These are phyloP conservation scores for Scortum barcoo DNA, from an alignment of 2,113 vertebrate species.

Conservation along the genomic window DNA sequence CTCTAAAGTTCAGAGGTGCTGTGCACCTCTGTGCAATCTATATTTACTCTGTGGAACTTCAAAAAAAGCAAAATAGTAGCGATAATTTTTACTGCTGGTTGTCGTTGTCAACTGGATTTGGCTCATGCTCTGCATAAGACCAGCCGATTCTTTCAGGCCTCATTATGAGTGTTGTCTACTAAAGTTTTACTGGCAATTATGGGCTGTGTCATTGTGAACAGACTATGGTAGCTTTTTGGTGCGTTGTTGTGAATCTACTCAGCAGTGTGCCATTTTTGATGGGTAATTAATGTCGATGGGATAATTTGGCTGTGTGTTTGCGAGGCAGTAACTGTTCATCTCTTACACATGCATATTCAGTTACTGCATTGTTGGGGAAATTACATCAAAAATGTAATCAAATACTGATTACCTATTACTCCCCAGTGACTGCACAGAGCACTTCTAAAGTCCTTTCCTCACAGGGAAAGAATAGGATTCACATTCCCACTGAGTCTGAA, in stretches of 20 bases:
- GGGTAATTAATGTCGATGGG: constrained; percentile 18
- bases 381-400: not conserved
- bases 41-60: constrained; percentile 20
- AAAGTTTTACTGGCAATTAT: constrained; percentile 40
- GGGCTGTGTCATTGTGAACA: constrained; percentile 31
- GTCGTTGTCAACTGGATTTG: not conserved
- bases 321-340: not conserved
- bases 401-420: not conserved
- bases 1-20: constrained; percentile 8
- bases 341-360: not conserved
- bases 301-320: constrained; percentile 35
- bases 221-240: constrained; percentile 25
- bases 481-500: constrained; percentile 8
- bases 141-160: constrained; percentile 1
- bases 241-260: constrained; percentile 29
- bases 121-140: not conserved
- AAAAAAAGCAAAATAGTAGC: not conserved
- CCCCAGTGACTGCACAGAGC: not conserved
- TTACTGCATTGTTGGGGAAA: not conserved
- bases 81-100: not conserved
- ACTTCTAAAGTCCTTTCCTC: not conserved
- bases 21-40: constrained; percentile 3
- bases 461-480: not conserved
- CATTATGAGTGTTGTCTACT: constrained; percentile 4
- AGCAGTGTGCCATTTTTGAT: constrained; percentile 24